Conservation (phyloP, 1,140 invertebrate genomes). For the Nixonia krombeini region DNA sequence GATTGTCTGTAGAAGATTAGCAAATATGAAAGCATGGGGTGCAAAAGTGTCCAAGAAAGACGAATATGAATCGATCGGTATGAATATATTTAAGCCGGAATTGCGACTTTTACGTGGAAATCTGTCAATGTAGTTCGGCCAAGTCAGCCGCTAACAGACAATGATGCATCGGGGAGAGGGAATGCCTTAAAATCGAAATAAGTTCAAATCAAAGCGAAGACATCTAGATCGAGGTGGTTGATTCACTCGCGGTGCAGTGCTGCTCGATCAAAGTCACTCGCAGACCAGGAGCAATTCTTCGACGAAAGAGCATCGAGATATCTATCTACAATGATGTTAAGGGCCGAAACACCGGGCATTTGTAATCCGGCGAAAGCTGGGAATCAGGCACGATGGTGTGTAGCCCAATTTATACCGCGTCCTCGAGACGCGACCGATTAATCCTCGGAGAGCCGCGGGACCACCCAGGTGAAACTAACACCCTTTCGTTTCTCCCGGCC, state of each 20-base stretch:
- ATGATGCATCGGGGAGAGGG: too few species aligned
- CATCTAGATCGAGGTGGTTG: constrained; percentile 22
- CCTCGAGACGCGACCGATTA: constrained; percentile 64
- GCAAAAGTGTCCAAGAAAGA: too few species aligned
- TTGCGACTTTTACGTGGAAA: too few species aligned
- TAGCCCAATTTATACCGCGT: constrained; percentile 69
- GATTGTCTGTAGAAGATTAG: too few species aligned
- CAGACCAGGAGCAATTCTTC: constrained; percentile 59
- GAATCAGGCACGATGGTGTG: constrained; percentile 48
- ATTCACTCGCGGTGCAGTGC: constrained; percentile 24
- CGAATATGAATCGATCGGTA: too few species aligned
- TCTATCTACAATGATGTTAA: constrained; percentile 67
- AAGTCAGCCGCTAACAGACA: too few species aligned
- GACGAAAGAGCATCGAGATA: constrained; percentile 59
- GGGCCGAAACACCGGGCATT: constrained; percentile 62
- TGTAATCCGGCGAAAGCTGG: constrained; percentile 65
- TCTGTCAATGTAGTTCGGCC: too few species aligned
- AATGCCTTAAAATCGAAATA: neutral
- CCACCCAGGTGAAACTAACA: constrained; percentile 70
- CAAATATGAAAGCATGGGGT: too few species aligned
- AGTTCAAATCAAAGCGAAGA: constrained; percentile 17
- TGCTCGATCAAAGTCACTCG: constrained; percentile 65
- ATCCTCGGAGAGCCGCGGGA: constrained; percentile 64
- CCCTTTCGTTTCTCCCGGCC: constrained; percentile 59
- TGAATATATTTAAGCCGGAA: too few species aligned